phyloP scores from a whole-genome alignment of 1,140 invertebrate genomes.

The Eciton burchellii region DNA sequence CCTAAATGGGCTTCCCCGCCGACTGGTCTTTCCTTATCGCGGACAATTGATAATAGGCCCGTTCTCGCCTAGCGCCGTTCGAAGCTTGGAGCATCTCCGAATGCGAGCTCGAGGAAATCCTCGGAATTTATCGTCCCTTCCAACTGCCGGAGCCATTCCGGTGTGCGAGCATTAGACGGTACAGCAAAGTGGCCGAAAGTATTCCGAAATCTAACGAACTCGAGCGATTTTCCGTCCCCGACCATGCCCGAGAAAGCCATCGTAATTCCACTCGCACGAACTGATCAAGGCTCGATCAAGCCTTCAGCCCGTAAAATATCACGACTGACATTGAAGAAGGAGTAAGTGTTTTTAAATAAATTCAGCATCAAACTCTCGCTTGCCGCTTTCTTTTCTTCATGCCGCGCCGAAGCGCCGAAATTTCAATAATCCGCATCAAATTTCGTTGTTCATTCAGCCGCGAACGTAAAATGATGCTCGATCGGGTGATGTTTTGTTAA shows the following conservation, averaged over 20 bases:
- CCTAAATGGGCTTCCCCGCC: slow-evolving; percentile 54
- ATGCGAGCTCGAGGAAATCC: slow-evolving; percentile 53
- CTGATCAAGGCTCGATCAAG: background rate
- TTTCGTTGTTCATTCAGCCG: background rate
- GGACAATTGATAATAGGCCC: slow-evolving; percentile 65
- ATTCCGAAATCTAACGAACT: slow-evolving; percentile 52
- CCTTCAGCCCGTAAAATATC: slow-evolving; percentile 11
- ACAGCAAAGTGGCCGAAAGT: slow-evolving; percentile 21
- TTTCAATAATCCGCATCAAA: too few relatives aligned
- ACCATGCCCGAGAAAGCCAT: background rate
- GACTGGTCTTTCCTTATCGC: slow-evolving; percentile 53
- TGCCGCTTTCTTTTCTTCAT: background rate
- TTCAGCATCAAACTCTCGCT: background rate
- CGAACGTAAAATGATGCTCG: background rate
- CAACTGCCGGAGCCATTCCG: slow-evolving; percentile 50
- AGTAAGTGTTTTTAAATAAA: background rate
- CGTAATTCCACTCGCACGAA: background rate
- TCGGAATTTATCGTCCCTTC: slow-evolving; percentile 57
- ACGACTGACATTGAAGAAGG: background rate
- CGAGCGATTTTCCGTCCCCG: slow-evolving; percentile 50
- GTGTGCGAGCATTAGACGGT: slow-evolving; percentile 24
- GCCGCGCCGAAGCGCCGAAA: too few relatives aligned
- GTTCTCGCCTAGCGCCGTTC: slow-evolving; percentile 33
- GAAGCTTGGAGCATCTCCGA: slow-evolving; percentile 28
- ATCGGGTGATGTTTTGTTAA: background rate